Evolutionary conservation across 2,888 invertebrate species (phyloP).

Genomic region (Drosophila mimetica): DNA sequence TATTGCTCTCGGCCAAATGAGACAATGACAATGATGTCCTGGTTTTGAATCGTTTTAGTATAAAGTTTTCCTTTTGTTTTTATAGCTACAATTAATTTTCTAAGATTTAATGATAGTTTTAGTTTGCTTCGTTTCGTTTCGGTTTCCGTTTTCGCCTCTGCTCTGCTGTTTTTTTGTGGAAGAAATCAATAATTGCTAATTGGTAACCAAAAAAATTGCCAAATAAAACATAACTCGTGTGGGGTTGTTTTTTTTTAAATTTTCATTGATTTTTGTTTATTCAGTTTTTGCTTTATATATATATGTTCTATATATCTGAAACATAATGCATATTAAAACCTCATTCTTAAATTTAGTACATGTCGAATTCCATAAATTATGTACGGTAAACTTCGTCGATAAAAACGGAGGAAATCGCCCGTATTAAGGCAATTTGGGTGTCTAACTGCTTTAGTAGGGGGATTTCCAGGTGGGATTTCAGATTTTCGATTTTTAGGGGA

Average conservation of each 20-base stretch:
- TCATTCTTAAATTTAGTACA: constrained; percentile 41
- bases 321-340: constrained; percentile 59
- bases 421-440: constrained; percentile 11
- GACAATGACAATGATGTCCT: constrained; percentile 41
- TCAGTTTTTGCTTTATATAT: constrained; percentile 65
- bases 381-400: constrained; percentile 71
- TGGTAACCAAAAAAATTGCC: neutral
- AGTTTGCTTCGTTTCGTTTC: constrained; percentile 46
- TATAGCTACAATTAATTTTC: constrained; percentile 70
- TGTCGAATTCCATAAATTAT: constrained; percentile 57
- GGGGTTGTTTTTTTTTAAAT: constrained; percentile 50
- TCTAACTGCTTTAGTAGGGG: constrained; percentile 52
- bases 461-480: constrained; percentile 40
- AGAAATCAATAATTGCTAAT: neutral
- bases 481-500: neutral
- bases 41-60: constrained; percentile 42
- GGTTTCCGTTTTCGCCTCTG: constrained; percentile 13
- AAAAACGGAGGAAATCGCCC: constrained; percentile 17
- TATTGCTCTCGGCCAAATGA: constrained; percentile 38
- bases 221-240: constrained; percentile 37
- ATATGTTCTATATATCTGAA: constrained; percentile 57
- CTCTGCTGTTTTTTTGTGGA: constrained; percentile 6
- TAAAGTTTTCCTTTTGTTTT: constrained; percentile 48
- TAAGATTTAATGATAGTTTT: constrained; percentile 69
- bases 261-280: constrained; percentile 53